Base-by-base conservation (phyloP, 2,888 invertebrate genomes). In the Agrochola lota region DNA sequence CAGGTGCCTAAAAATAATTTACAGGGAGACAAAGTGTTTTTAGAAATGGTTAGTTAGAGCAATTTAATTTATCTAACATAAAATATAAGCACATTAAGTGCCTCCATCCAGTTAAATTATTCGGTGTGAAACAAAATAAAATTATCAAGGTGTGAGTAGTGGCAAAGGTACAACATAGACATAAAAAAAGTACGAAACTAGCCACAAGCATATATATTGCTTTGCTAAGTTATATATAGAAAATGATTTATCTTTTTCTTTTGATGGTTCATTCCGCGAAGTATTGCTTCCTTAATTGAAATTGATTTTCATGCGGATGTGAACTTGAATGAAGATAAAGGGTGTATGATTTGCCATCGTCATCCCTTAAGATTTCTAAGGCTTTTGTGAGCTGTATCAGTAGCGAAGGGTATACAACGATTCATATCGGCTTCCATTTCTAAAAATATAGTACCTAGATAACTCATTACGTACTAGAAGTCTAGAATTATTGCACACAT, bases 231-330 rank as follows among this genome's bases (percentile, higher is more conserved):
- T 49, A 26, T 62, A 8, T 60, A 67, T 60, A 52, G 43, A 30
- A 52, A 78, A 83, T 71, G 59, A 78, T 68, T 49, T 20, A 78
- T 71, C 59, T n/a, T 62, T n/a, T 49, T 55, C 62, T 15, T 55
- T 62, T 49, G 43, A 26, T 43, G 9, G 49, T 49, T 62, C 67
- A 68, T 43, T 7, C 30, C 4, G 49, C 26, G 12, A 71, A 17
- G 17, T n/a, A 55, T 46, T 43, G 52, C 35, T 68, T 64, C 35
- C 63, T 20, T 68, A 60, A 71, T 69, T 64, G 35, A 72, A 72
- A 81, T 60, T 30, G 59, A 64, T 69, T 78, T 62, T 72, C 30
- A 23, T 52, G n/a, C 26, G 57, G 59, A 59, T n/a, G 17, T 62
- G 11, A 11, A 60, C 60, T 49, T 67, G 49, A 77, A 52, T 40